phyloP scores from a whole-genome alignment of 2,113 vertebrate genomes.

The Calyptomena viridis region DNA sequence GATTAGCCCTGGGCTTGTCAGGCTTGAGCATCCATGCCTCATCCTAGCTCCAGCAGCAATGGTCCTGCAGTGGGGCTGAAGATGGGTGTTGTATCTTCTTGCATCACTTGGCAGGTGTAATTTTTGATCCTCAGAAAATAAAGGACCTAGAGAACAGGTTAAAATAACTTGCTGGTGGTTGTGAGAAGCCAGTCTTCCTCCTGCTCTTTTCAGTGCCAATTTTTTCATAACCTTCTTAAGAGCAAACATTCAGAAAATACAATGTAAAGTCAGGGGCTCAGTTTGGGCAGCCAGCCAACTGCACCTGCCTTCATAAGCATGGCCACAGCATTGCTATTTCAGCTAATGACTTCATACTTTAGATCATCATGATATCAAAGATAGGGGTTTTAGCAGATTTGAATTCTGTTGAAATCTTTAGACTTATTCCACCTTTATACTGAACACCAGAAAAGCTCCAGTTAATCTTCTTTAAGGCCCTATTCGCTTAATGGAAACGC shows the following conservation, averaged over 20 bases:
- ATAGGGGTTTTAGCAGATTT: slow-evolving; percentile 39
- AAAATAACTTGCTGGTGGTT: neutral
- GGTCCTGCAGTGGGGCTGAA: neutral
- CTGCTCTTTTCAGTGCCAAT: neutral
- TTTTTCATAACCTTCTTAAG: neutral
- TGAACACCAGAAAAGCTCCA: slow-evolving; percentile 59
- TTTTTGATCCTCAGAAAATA: neutral
- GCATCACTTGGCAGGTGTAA: rapidly evolving
- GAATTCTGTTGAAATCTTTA: slow-evolving; percentile 66
- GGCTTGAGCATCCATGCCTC: neutral
- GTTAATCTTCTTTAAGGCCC: slow-evolving; percentile 83
- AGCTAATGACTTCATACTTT: slow-evolving; percentile 33
- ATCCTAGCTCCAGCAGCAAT: neutral
- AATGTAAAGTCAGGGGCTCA: neutral
- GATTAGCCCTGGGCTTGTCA: neutral
- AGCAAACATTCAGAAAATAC: neutral
- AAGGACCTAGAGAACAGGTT: neutral
- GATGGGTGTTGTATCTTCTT: rapidly evolving
- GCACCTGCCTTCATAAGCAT: neutral
- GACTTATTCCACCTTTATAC: slow-evolving; percentile 34
- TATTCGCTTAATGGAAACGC: slow-evolving; percentile 81
- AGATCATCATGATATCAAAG: slow-evolving; percentile 22
- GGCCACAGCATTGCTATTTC: neutral
- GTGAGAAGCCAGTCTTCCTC: neutral
- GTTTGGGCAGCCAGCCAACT: neutral